These are phyloP conservation scores for Hipposideros larvatus DNA, from an alignment of 2,797 vertebrate genomes.

Conservation along the genomic window DNA sequence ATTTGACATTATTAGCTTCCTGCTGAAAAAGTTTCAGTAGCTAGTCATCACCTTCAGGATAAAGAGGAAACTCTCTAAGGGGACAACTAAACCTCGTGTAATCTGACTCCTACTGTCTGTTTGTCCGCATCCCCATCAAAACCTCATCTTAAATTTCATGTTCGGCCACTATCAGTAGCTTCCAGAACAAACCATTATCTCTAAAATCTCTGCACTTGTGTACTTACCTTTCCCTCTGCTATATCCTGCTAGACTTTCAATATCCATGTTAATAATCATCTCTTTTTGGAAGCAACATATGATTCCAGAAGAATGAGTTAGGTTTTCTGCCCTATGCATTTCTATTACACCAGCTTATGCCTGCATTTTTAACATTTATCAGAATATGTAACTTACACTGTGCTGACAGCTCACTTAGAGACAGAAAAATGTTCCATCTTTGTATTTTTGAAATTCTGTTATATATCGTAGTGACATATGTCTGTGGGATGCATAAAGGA, in stretches of 20 bases:
- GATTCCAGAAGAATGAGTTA: slow-evolving; percentile 16
- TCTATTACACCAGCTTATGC: not conserved
- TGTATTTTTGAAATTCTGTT: slow-evolving; percentile 12
- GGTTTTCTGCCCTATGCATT: not conserved
- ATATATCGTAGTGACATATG: not conserved
- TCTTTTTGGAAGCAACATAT: not conserved
- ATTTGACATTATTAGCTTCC: not conserved
- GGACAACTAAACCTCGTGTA: not conserved
- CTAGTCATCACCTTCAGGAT: not conserved
- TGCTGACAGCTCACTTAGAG: not conserved
- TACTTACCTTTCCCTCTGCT: not conserved
- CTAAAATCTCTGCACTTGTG: not conserved
- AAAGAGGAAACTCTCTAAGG: not conserved
- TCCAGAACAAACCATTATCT: not conserved
- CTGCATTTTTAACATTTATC: not conserved
- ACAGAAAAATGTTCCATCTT: not conserved
- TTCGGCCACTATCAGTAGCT: not conserved
- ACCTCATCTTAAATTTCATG: not conserved
- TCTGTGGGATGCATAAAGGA: slow-evolving; percentile 37
- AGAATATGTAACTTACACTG: not conserved
- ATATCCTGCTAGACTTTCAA: not conserved
- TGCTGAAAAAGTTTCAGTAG: not conserved
- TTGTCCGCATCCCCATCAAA: not conserved
- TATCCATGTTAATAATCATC: not conserved
- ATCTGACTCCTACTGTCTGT: not conserved